Base-by-base conservation (phyloP, 2,888 invertebrate species). In the Chymomyza amoena region DNA sequence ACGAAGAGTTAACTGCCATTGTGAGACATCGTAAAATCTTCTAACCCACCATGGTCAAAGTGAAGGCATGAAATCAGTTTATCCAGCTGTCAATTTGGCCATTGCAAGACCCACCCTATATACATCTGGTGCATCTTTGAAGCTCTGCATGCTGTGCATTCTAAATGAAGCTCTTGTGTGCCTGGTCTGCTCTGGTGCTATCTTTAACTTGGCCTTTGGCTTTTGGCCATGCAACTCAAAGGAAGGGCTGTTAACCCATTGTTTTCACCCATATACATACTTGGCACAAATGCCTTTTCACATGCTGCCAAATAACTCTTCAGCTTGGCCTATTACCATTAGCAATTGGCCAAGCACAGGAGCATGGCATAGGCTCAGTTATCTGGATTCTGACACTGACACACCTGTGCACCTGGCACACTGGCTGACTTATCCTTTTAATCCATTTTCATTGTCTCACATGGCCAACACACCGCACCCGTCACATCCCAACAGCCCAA, bases 381-480 rank as follows among this genome's bases (percentile, higher is more conserved):
- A 45, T 45, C 39, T 45, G 39, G 39, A 45, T 13, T 13, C 39
- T 45, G 39, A 45, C 39, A 45, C 39, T 45, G 39, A 45, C 39
- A 45, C 39, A 45, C 39, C 39, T 7, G 13, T 45, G 39, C 13
- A 45, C 39, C 13, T 45, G 39, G 13, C 13, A 13, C 13, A 20
- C 65, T 75, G n/a, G 69, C 62, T 68, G 72, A 75, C 76, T 76
- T 79, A 77, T 78, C 72, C 76, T 36, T 77, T 77, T 78, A 77
- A 77, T 79, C 76, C 77, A 77, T 77, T 77, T 79, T 73, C 79
- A 79, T 78, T 79, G 79, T 72, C 76, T 67, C 66, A 56, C 66
- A 66, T 66, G 61, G 56, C 54, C 69, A 59, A 32, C 32, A 32
- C 32, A 32, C n/a, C n/a, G n/a, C n/a, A n/a, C 39, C 13, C 13